Conservation (phyloP, 2,113 vertebrate species). For the Tachysurus vachellii region DNA sequence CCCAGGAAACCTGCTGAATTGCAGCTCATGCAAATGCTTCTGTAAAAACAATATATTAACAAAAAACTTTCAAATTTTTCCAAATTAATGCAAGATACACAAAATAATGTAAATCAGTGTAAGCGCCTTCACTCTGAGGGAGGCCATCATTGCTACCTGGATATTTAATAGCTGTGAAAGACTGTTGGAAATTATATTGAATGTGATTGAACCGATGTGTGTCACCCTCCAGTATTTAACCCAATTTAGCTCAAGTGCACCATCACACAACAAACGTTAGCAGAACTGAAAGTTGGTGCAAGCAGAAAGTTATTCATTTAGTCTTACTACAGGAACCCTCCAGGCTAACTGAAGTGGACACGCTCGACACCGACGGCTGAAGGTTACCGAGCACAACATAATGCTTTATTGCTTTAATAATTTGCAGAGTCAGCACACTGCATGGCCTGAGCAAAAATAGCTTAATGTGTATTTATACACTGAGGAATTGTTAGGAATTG, state of each 20-base stretch:
- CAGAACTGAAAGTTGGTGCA: not conserved
- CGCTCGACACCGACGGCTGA: not conserved
- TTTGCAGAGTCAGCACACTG: not conserved
- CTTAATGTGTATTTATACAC: not conserved
- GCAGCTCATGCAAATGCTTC: not conserved
- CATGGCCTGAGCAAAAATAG: not conserved
- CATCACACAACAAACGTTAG: not conserved
- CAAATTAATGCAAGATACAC: not conserved
- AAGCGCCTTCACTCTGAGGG: not conserved
- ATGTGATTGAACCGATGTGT: not conserved
- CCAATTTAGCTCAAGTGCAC: not conserved
- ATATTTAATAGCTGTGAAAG: not conserved
- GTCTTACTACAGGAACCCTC: not conserved
- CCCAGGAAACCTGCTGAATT: not conserved
- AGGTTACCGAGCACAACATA: not conserved
- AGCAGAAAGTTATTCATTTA: not conserved
- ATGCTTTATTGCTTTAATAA: conserved; percentile 22
- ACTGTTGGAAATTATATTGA: not conserved
- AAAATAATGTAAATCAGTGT: not conserved
- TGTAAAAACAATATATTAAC: not conserved
- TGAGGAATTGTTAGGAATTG: not conserved
- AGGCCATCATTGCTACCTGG: not conserved
- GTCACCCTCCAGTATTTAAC: not conserved
- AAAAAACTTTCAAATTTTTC: not conserved
- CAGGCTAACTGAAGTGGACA: not conserved